Evolutionary conservation across 2,113 vertebrate genomes (phyloP).

Genomic region (Calidris pygmaea): DNA sequence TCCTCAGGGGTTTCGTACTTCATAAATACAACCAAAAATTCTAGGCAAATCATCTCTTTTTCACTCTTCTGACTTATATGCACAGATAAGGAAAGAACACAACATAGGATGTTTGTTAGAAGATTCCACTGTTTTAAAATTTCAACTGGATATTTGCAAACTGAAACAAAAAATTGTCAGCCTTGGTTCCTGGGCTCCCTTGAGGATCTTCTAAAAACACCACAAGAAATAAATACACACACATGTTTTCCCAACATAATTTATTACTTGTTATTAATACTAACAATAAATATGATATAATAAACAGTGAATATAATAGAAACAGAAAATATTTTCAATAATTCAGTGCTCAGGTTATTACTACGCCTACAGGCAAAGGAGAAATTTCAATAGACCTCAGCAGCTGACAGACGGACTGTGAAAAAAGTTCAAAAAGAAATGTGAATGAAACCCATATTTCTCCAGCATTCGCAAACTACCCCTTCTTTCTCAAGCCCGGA

Average conservation of each 20-base stretch:
- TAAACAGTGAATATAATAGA: background rate
- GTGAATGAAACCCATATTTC: background rate
- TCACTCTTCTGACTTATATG: background rate
- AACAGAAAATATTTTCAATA: conserved; percentile 5
- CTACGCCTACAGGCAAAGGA: background rate
- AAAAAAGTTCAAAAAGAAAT: background rate
- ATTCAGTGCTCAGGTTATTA: background rate
- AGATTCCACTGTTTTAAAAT: background rate
- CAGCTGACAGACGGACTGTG: background rate
- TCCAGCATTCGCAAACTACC: background rate
- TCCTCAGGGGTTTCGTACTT: background rate
- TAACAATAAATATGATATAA: background rate
- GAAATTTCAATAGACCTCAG: background rate
- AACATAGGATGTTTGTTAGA: background rate
- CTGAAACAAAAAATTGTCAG: background rate
- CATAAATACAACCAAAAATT: background rate
- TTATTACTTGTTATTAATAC: background rate
- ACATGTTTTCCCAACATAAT: background rate
- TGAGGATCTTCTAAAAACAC: background rate
- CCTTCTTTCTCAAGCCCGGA: background rate
- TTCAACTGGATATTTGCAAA: background rate
- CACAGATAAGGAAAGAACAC: background rate
- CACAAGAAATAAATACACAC: background rate
- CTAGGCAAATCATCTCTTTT: background rate
- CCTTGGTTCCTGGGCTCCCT: background rate